These are phyloP conservation scores for Hybos culiciformis DNA, from an alignment of 2,888 invertebrate genomes.

Conservation along the genomic window DNA sequence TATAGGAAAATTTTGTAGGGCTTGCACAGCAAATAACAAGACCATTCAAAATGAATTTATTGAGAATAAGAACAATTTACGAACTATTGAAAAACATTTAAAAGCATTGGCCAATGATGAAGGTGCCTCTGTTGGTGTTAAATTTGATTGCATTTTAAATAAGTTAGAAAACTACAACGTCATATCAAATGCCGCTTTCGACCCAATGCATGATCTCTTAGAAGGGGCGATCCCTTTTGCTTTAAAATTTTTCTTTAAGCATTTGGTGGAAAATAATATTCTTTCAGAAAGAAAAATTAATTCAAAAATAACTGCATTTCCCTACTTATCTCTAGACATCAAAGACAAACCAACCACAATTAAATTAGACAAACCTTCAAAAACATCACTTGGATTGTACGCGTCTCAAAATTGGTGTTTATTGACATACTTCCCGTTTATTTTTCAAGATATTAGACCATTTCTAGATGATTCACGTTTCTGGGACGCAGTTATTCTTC, in stretches of 20 bases:
- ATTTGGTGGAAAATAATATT: neutral
- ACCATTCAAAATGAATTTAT: neutral
- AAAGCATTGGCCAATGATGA: no score
- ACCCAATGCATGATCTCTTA: constrained; percentile 4
- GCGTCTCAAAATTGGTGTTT: neutral
- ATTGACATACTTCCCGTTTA: neutral
- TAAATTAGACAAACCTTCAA: neutral
- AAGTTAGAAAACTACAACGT: neutral
- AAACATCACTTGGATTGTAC: neutral
- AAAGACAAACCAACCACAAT: constrained; percentile 1
- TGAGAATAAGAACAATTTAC: neutral
- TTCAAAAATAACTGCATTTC: neutral
- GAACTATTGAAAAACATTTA: no score
- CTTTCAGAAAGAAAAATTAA: neutral
- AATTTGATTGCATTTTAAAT: constrained; percentile 2
- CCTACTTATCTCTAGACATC: neutral
- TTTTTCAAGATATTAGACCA: neutral
- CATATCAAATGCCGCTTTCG: constrained; percentile 1
- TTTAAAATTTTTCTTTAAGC: neutral
- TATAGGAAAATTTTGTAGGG: constrained; percentile 1
- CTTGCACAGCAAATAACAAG: neutral
- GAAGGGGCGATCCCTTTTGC: constrained; percentile 5
- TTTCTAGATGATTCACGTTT: neutral
- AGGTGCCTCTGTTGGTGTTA: no score
- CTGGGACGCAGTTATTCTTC: neutral